These are phyloP conservation scores for Gibbula magus DNA, from an alignment of 2,888 invertebrate species.

Conservation along the genomic window DNA sequence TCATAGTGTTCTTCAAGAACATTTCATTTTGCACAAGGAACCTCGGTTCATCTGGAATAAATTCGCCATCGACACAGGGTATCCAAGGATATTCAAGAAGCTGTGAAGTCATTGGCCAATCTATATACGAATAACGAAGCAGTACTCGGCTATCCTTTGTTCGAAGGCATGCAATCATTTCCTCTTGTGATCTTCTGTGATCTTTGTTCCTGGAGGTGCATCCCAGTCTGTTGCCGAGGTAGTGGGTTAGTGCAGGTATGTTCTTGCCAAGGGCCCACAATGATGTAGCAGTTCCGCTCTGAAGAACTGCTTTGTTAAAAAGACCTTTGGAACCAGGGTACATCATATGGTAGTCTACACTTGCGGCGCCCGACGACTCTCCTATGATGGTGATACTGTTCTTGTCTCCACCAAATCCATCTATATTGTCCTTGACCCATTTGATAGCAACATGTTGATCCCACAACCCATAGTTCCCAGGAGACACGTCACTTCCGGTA, in stretches of 20 bases:
- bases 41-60: not conserved
- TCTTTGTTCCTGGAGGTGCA: not conserved
- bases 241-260: not conserved
- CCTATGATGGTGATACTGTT: slow-evolving; percentile 24
- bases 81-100: not conserved
- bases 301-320: slow-evolving; percentile 30
- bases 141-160: not conserved
- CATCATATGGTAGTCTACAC: slow-evolving; percentile 25
- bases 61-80: slow-evolving; percentile 20
- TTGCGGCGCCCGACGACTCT: slow-evolving; percentile 32
- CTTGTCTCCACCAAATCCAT: slow-evolving; percentile 30
- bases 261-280: slow-evolving; percentile 10
- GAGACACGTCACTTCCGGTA: slow-evolving; percentile 12
- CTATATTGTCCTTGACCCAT: slow-evolving; percentile 35
- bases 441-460: slow-evolving; percentile 33
- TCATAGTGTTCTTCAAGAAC: slow-evolving; percentile 1
- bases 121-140: not conserved
- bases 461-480: slow-evolving; percentile 33
- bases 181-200: not conserved
- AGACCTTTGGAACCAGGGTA: slow-evolving; percentile 26
- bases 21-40: not conserved
- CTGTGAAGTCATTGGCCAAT: not conserved
- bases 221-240: not conserved
- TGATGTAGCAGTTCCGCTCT: slow-evolving; percentile 26
- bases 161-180: not conserved